phyloP scores from a whole-genome alignment of 2,797 vertebrate species.

The Sebastes variabilis region DNA sequence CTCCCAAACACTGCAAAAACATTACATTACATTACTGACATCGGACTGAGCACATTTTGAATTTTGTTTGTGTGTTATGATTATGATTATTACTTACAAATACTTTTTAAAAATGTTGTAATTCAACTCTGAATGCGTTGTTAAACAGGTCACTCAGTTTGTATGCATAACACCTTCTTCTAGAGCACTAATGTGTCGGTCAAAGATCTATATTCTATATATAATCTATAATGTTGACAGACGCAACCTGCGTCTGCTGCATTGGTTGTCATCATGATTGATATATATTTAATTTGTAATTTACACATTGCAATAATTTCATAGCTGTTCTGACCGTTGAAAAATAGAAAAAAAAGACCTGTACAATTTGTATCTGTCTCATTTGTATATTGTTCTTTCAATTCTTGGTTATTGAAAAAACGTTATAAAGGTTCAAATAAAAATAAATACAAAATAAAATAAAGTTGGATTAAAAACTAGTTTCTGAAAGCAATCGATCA shows the following conservation, averaged over 20 bases:
- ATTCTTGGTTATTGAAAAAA: not conserved
- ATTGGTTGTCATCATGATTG: not conserved
- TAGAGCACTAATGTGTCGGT: not conserved
- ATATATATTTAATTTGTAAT: not conserved
- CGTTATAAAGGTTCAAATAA: not conserved
- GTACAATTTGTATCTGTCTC: not conserved
- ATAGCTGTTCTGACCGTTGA: not conserved
- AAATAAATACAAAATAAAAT: not conserved
- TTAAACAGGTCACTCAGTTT: not conserved
- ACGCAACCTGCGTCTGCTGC: not conserved
- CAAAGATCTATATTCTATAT: not conserved
- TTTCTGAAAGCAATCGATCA: not conserved
- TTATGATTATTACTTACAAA: not conserved
- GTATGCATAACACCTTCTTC: not conserved
- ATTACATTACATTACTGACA: not conserved
- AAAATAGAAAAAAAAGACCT: not conserved
- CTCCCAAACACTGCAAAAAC: conserved; percentile 36
- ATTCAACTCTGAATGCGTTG: not conserved
- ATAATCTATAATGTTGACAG: not conserved
- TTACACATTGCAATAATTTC: not conserved
- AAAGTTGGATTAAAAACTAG: not conserved
- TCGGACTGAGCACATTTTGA: not conserved
- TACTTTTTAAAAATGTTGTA: not conserved
- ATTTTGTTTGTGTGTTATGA: not conserved
- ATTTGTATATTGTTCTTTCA: not conserved